These are phyloP conservation scores for Bellardia pandia DNA, from an alignment of 2,888 invertebrate species.

Conservation along the genomic window DNA sequence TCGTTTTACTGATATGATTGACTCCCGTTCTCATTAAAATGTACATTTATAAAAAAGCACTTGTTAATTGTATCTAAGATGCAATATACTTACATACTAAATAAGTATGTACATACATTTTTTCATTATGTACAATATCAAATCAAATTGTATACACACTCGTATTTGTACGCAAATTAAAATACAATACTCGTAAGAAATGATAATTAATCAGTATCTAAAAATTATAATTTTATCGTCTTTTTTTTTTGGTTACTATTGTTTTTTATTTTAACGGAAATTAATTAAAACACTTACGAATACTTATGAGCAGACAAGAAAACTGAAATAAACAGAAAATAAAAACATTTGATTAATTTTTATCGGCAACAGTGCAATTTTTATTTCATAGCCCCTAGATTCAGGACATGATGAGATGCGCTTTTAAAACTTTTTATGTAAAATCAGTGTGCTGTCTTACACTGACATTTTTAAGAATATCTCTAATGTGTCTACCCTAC, in stretches of 20 bases:
- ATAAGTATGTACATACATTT: no score
- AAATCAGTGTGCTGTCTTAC: no score
- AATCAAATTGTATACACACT: not conserved
- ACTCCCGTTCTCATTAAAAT: constrained; percentile 4
- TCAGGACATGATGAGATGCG: no score
- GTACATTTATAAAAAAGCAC: not conserved
- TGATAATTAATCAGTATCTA: constrained; percentile 13
- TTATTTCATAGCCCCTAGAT: no score
- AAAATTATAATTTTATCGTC: not conserved
- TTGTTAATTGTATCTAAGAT: no score
- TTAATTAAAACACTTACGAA: constrained; percentile 13
- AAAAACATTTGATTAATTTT: not conserved
- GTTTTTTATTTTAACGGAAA: constrained; percentile 9
- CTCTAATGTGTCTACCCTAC: no score
- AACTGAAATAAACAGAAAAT: constrained; percentile 1
- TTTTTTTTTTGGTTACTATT: not conserved
- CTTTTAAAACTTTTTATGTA: no score
- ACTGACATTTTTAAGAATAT: no score
- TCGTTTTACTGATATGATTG: constrained; percentile 18
- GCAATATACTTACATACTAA: no score
- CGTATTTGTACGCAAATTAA: not conserved
- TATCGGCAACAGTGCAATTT: no score
- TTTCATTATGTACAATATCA: not conserved
- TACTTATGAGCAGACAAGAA: not conserved
- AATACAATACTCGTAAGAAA: constrained; percentile 5